Conservation (phyloP, 2,113 vertebrate species). For the Oryzias javanicus region DNA sequence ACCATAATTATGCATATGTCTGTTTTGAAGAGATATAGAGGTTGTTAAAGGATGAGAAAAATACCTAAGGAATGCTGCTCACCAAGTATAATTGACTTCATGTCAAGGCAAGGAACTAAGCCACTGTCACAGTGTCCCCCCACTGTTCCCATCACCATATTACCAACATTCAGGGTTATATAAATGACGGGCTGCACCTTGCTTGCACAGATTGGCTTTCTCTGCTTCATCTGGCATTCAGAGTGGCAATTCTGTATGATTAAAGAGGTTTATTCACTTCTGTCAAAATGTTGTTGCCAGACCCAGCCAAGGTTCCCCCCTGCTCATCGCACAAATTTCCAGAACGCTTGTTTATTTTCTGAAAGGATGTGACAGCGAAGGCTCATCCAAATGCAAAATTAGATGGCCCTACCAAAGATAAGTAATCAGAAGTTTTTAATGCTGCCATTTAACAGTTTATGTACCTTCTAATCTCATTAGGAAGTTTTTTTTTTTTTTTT, state of each 20-base stretch:
- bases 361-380: conserved; percentile 44
- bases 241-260: conserved; percentile 59
- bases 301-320: conserved; percentile 55
- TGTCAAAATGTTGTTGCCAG: conserved; percentile 61
- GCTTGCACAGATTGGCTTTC: conserved; percentile 39
- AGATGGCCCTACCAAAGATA: conserved; percentile 17
- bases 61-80: conserved; percentile 15
- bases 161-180: conserved; percentile 33
- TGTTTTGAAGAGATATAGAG: conserved; percentile 30
- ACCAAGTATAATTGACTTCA: conserved; percentile 10
- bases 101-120: conserved; percentile 20
- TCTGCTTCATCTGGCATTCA: conserved; percentile 44
- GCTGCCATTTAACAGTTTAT: too few relatives aligned
- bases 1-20: conserved; percentile 30
- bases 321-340: conserved; percentile 52
- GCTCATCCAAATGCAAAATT: conserved; percentile 47
- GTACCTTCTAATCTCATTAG: too few relatives aligned
- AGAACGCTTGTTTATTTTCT: conserved; percentile 50
- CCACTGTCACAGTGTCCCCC: conserved; percentile 8
- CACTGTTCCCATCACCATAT: conserved; percentile 25
- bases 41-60: conserved; percentile 39
- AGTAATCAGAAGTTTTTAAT: conserved; percentile 29
- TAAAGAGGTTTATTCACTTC: conserved; percentile 64
- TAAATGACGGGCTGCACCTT: conserved; percentile 35
- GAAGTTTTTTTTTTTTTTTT: not conserved